Evolutionary conservation across 2,797 vertebrate species (phyloP), one percentile per base, ranked within the genome.

Genomic region (Esox masquinongy): DNA sequence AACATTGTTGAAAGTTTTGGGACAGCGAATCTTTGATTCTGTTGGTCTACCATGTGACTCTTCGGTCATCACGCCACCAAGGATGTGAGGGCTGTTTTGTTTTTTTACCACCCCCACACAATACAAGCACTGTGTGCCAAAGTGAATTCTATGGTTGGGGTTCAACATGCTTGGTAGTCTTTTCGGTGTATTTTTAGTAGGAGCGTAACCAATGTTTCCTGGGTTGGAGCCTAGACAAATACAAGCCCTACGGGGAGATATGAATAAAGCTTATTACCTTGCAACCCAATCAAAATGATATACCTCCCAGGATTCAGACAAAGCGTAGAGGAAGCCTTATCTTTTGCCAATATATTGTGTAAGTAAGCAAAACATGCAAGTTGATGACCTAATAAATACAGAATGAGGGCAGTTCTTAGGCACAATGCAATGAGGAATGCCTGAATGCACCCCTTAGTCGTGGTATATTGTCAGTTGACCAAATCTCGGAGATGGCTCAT

Each of bases 1-100:
- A 85, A 81, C 81, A 74, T 74, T 72, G 83, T 80, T 75, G 73
- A 84, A 85, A 77, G 80, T 87, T 90, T 83, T 85, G 31, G 9
- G 17, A 17, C 16, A 2, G 19, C 34, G 3, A 74, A 74, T 82
- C 85, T 91, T 90, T 91, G 86, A 89, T 87, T 87, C 73, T 24
- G 50, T 74, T 69, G 1, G 80, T 74, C 82, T 88, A 88, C 88
- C 90, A 88, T 72, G 82, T 86, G 88, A 91, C 88, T 90, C 89
- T 84, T 61, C 22, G 22, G 22, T 26, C 22, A 22, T 81, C 74
- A 11, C 31, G 79, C 74, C 24, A 88, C 85, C 87, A 88, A 90
- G 84, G 88, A 68, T 80, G 80, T 82, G 84, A 82, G 76, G 83
- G 76, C 69, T 39, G 72, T 79, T 80, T 84, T 68, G 73, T 83